Percentiles rank a stretch among this genome's conserved stretches.
phyloP scores from a whole-genome alignment of 2,797 vertebrate species.

The Sebastes wilsoni region DNA sequence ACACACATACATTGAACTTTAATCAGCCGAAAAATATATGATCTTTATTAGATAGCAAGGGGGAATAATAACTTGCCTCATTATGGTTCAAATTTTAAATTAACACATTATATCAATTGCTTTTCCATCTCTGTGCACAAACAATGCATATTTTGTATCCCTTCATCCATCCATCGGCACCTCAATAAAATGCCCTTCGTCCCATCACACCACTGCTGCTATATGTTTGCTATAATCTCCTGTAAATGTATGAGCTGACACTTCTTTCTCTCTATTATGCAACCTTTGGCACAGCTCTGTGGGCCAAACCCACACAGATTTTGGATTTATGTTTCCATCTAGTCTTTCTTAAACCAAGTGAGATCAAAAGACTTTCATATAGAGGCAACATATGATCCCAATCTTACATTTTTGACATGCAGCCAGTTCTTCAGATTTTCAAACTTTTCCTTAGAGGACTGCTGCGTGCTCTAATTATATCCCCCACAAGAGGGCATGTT shows the following conservation, averaged over 20 bases:
- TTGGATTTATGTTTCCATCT: constrained; percentile 43
- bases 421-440: constrained; percentile 36
- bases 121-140: neutral
- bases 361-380: constrained; percentile 42
- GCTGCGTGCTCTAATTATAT: constrained; percentile 40
- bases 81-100: neutral
- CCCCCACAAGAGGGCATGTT: constrained; percentile 57
- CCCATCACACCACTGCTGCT: neutral
- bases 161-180: neutral
- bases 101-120: neutral
- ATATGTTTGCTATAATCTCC: neutral
- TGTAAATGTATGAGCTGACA: neutral
- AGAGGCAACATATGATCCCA: constrained; percentile 44
- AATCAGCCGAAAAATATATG: no score
- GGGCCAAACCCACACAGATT: constrained; percentile 11
- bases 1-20: no score
- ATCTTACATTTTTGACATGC: constrained; percentile 42
- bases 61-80: neutral
- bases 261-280: constrained; percentile 1
- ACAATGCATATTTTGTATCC: neutral
- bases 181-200: neutral
- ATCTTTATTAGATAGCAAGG: neutral
- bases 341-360: constrained; percentile 23
- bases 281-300: constrained; percentile 7
- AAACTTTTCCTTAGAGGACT: constrained; percentile 9